A percentile compares a stretch with the other conserved stretches of the same genome.
Evolutionary conservation across 2,888 invertebrate species (phyloP).

Genomic region (Drosophila engyochracea): DNA sequence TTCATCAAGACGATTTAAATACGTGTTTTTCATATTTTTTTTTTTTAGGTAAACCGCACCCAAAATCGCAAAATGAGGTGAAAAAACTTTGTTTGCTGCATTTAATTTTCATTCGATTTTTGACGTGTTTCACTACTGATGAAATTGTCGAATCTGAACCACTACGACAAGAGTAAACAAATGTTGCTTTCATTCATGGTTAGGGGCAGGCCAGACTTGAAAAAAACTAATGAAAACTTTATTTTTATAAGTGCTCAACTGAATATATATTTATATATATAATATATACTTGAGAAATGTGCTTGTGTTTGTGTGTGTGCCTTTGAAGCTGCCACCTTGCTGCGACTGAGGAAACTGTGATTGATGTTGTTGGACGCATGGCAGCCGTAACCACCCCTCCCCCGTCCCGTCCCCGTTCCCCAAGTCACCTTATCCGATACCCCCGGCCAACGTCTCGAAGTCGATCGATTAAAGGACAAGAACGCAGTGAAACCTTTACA

Average conservation of each 20-base stretch:
- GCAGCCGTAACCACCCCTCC: background rate
- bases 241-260: background rate
- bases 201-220: background rate
- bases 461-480: slow-evolving; percentile 57
- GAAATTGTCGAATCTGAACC: background rate
- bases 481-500: slow-evolving; percentile 45
- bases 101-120: background rate
- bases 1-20: background rate
- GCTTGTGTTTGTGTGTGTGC: slow-evolving; percentile 12
- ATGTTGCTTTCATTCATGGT: background rate
- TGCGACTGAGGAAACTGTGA: slow-evolving; percentile 49
- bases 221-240: background rate
- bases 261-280: background rate
- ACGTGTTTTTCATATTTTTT: background rate
- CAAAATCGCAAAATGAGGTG: background rate
- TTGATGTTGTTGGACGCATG: slow-evolving; percentile 57
- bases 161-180: background rate
- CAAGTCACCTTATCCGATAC: background rate
- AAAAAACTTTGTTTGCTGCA: background rate
- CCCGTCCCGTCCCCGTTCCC: no score
- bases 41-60: background rate
- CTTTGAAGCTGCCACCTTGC: slow-evolving; percentile 44
- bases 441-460: slow-evolving; percentile 3
- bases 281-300: slow-evolving; percentile 1
- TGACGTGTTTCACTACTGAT: background rate